phyloP scores from a whole-genome alignment of 2,797 vertebrate species.

The Cyclura pinguis region DNA sequence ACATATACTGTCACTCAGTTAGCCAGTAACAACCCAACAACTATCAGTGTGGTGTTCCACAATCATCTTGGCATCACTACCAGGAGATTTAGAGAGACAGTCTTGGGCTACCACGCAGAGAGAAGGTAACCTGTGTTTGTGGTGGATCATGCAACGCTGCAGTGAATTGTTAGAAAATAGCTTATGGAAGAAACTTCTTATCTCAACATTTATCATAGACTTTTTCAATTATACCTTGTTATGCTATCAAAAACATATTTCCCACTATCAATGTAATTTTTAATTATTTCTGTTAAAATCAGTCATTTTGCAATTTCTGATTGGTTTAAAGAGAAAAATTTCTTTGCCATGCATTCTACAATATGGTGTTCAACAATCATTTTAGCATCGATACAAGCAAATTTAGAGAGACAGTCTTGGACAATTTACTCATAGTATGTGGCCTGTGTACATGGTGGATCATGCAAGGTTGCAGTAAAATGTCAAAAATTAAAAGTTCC shows the following conservation, averaged over 20 bases:
- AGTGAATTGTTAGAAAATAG: neutral
- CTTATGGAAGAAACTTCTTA: neutral
- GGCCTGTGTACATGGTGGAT: neutral
- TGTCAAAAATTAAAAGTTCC: neutral
- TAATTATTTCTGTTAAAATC: slow-evolving; percentile 50
- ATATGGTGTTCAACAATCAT: neutral
- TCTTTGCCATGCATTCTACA: too few relatives aligned
- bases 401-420: too few relatives aligned
- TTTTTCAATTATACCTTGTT: neutral
- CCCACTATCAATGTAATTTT: neutral
- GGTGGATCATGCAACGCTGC: neutral
- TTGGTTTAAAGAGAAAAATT: neutral
- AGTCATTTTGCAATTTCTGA: neutral
- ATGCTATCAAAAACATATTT: neutral
- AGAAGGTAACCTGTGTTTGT: neutral
- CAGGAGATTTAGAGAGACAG: neutral
- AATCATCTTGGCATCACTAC: neutral
- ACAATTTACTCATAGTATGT: neutral
- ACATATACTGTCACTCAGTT: neutral
- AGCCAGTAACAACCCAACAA: neutral
- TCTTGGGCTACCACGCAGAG: neutral
- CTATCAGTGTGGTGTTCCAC: neutral
- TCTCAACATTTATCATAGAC: neutral
- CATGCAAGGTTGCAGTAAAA: neutral
- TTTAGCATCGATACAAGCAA: neutral